These are phyloP conservation scores for Drosophila sproati DNA, from an alignment of 1,140 invertebrate genomes.

Conservation along the genomic window DNA sequence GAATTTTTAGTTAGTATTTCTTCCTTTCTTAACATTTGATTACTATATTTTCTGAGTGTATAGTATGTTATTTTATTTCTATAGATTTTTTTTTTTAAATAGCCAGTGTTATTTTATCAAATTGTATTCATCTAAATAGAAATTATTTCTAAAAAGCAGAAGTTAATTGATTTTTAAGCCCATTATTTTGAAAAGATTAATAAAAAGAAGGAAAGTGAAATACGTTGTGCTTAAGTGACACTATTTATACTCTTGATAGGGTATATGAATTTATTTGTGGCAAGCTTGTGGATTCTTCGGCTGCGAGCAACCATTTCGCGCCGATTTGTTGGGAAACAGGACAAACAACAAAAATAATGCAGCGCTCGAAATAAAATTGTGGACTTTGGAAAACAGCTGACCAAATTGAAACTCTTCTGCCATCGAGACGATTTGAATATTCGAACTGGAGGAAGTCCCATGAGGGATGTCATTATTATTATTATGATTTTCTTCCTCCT, in stretches of 20 bases:
- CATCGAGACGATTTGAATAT: not conserved
- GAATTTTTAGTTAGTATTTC: too few relatives aligned
- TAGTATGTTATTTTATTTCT: too few relatives aligned
- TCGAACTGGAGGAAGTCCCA: not conserved
- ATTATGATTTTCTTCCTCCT: not conserved
- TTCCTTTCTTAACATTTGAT: too few relatives aligned
- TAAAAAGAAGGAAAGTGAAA: too few relatives aligned
- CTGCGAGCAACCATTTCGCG: constrained; percentile 25
- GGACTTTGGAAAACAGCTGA: not conserved
- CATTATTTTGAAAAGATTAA: too few relatives aligned
- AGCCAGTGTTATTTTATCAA: too few relatives aligned
- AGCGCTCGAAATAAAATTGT: not conserved
- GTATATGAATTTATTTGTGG: not conserved
- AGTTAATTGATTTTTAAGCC: too few relatives aligned
- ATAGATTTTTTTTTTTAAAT: too few relatives aligned
- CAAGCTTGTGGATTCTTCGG: not conserved
- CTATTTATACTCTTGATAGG: too few relatives aligned
- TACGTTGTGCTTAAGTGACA: too few relatives aligned
- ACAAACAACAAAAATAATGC: constrained; percentile 2
- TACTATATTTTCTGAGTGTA: too few relatives aligned
- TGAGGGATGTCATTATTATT: not conserved
- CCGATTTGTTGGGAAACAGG: constrained; percentile 14
- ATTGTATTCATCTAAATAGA: too few relatives aligned
- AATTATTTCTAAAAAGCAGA: not conserved
- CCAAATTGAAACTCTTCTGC: not conserved